Evolutionary conservation across 2,888 invertebrate species (phyloP).

Genomic region (Ennomos erosarius): DNA sequence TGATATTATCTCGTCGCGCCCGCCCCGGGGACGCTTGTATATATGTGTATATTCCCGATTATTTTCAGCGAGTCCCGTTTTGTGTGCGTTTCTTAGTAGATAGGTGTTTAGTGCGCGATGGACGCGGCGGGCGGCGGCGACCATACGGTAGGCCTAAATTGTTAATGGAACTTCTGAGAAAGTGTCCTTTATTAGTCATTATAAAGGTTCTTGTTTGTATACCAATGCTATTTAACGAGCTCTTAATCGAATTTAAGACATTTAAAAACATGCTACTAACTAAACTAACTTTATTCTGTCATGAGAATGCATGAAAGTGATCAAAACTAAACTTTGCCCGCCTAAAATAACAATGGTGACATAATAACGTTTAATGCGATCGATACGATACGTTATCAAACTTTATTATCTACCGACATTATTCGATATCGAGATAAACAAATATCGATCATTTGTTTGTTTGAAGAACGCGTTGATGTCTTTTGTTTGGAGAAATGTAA

Average conservation of each 20-base stretch:
- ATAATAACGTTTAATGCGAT: constrained; percentile 69
- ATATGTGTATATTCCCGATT: constrained; percentile 75
- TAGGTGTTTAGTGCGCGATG: constrained; percentile 67
- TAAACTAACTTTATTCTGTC: constrained; percentile 1
- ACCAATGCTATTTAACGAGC: constrained; percentile 54
- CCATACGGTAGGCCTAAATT: constrained; percentile 70
- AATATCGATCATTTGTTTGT: constrained; percentile 51
- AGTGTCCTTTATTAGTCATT: constrained; percentile 74
- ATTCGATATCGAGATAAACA: constrained; percentile 54
- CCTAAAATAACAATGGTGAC: constrained; percentile 56
- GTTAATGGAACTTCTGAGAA: constrained; percentile 66
- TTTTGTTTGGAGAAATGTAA: constrained; percentile 62
- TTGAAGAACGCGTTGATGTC: constrained; percentile 76
- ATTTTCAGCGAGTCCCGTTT: constrained; percentile 60
- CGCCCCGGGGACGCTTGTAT: constrained; percentile 58
- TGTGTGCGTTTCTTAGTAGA: constrained; percentile 73
- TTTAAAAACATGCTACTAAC: constrained; percentile 1
- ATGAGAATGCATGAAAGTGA: constrained; percentile 13
- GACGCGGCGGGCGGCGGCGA: constrained; percentile 59
- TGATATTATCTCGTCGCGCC: constrained; percentile 63
- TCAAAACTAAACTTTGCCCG: constrained; percentile 53
- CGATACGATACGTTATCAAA: constrained; percentile 69
- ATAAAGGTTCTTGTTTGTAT: constrained; percentile 59
- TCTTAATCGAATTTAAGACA: constrained; percentile 30
- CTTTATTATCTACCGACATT: constrained; percentile 61